These are phyloP conservation scores for Crenuchus spilurus DNA, from an alignment of 2,797 vertebrate species.

Conservation along the genomic window DNA sequence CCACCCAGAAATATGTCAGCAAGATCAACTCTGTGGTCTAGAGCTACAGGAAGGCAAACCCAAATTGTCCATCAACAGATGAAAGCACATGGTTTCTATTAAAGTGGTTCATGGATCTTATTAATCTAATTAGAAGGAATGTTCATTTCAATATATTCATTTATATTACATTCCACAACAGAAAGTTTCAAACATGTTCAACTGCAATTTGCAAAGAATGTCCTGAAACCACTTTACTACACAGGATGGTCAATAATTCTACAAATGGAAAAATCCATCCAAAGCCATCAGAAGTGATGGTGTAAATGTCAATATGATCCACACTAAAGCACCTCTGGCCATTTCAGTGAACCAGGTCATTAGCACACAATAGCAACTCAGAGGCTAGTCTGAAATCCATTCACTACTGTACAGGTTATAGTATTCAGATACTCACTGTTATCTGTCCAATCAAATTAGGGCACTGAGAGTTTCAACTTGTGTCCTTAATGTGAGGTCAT, in stretches of 20 bases:
- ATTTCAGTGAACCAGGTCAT: constrained; percentile 29
- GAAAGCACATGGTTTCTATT: too few relatives aligned
- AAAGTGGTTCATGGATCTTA: too few relatives aligned
- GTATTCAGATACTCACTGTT: neutral
- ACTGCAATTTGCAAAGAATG: constrained; percentile 33
- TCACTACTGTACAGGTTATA: constrained; percentile 3
- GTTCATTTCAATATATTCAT: neutral
- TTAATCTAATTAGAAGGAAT: neutral
- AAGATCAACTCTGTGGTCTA: too few relatives aligned
- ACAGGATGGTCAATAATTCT: constrained; percentile 65
- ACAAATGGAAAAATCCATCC: constrained; percentile 73
- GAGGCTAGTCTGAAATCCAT: constrained; percentile 6
- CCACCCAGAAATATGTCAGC: too few relatives aligned
- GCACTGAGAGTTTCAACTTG: neutral
- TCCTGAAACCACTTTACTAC: constrained; percentile 59
- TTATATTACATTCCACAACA: constrained; percentile 1
- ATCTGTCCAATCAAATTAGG: constrained; percentile 5
- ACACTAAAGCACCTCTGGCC: constrained; percentile 47
- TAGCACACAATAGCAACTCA: constrained; percentile 9
- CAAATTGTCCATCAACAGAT: too few relatives aligned
- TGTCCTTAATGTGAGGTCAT: neutral
- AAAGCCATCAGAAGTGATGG: constrained; percentile 52
- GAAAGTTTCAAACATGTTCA: constrained; percentile 9
- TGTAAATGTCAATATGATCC: constrained; percentile 57
- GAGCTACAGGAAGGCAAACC: too few relatives aligned